Percentiles rank a stretch among this genome's conserved stretches.
phyloP scores from a whole-genome alignment of 2,888 invertebrate species.

The Homarus gammarus region DNA sequence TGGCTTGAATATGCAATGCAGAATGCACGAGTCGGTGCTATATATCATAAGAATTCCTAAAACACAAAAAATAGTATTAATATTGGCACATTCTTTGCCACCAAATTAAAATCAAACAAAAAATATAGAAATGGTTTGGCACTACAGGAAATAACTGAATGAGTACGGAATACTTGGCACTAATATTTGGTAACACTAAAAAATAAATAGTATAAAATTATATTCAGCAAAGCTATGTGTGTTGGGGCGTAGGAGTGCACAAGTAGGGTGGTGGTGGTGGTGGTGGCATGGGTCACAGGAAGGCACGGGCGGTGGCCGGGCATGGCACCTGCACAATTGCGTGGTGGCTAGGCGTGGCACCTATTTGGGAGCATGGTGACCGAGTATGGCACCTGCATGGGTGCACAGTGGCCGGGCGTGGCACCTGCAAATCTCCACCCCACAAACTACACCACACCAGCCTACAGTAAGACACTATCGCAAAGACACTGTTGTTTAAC shows the following conservation, averaged over 20 bases:
- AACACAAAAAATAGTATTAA: conserved; percentile 35
- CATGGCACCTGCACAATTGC: not conserved
- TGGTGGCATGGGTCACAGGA: conserved; percentile 22
- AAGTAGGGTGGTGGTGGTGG: conserved; percentile 11
- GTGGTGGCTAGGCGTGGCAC: too few relatives aligned
- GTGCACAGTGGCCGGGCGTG: not conserved
- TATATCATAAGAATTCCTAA: conserved; percentile 24
- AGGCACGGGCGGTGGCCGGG: not conserved
- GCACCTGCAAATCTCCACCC: not conserved
- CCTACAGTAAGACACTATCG: conserved; percentile 64
- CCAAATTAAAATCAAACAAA: conserved; percentile 44
- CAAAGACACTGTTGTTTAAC: conserved; percentile 67
- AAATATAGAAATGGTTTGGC: conserved; percentile 60
- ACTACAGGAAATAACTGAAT: conserved; percentile 68
- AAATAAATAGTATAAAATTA: conserved; percentile 70
- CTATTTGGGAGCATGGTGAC: too few relatives aligned
- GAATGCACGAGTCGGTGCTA: conserved; percentile 27
- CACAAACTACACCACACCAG: conserved; percentile 46
- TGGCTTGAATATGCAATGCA: conserved; percentile 33
- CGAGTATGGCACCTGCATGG: too few relatives aligned
- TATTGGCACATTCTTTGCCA: conserved; percentile 67
- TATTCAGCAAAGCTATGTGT: conserved; percentile 47
- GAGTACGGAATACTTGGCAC: conserved; percentile 69
- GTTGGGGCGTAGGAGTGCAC: conserved; percentile 38
- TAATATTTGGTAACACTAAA: conserved; percentile 70